A percentile compares a stretch with the other conserved stretches of the same genome.
Conservation (phyloP, 2,888 invertebrate species). For the Entomobrya multifasciata region DNA sequence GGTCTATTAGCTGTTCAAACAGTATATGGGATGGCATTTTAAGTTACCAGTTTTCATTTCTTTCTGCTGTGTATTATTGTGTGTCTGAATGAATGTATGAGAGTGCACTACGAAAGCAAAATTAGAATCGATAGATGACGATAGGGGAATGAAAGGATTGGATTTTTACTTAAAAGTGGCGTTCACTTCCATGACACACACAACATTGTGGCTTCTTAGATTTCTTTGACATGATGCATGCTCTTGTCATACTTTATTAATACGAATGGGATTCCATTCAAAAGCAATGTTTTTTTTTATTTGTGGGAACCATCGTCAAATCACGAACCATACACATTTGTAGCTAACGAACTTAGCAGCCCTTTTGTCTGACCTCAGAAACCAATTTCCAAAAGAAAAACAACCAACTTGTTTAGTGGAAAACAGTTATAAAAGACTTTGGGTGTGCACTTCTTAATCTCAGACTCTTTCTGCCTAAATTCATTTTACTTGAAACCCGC, state of each 20-base stretch:
- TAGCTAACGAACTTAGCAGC: no score
- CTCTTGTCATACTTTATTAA: neutral
- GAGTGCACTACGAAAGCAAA: neutral
- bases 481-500: no score
- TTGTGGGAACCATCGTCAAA: no score
- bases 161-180: neutral
- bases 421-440: no score
- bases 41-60: no score
- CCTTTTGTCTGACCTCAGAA: no score
- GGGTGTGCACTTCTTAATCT: no score
- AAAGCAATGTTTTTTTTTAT: no score
- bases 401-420: no score
- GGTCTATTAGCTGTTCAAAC: constrained; percentile 43
- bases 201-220: neutral
- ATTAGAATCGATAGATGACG: neutral
- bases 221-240: neutral
- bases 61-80: neutral
- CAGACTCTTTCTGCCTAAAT: no score
- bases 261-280: neutral
- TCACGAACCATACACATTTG: no score
- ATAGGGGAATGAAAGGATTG: neutral
- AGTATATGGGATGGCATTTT: neutral
- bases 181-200: neutral
- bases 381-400: no score
- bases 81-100: neutral